These are phyloP conservation scores for Dryomyza anilis DNA, from an alignment of 2,888 invertebrate species.

Conservation along the genomic window DNA sequence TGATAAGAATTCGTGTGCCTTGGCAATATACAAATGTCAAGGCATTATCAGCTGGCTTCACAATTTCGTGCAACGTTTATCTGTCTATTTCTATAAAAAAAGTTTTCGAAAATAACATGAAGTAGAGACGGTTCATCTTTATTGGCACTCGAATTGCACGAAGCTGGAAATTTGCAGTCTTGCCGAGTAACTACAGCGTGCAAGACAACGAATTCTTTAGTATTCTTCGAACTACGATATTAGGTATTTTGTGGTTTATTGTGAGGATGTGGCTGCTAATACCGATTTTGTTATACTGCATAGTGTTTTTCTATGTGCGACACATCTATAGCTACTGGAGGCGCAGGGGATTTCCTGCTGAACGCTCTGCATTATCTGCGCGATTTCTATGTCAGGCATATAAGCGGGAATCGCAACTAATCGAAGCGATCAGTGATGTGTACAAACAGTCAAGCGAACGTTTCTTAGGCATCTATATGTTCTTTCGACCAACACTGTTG, in stretches of 20 bases:
- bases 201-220: too few species aligned
- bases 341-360: slow-evolving; percentile 52
- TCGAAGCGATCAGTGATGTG: slow-evolving; percentile 47
- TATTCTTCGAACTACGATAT: not conserved
- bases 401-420: slow-evolving; percentile 50
- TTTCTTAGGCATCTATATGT: slow-evolving; percentile 68
- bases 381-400: slow-evolving; percentile 44
- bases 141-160: too few species aligned
- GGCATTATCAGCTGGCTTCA: slow-evolving; percentile 15
- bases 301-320: slow-evolving; percentile 45
- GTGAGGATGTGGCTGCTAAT: slow-evolving; percentile 54
- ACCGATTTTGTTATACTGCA: slow-evolving; percentile 48
- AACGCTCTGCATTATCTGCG: slow-evolving; percentile 42
- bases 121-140: too few species aligned
- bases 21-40: slow-evolving; percentile 15
- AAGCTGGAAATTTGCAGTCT: too few species aligned
- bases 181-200: too few species aligned
- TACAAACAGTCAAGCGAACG: slow-evolving; percentile 44
- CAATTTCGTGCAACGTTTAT: not conserved
- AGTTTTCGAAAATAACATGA: too few species aligned
- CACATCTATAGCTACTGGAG: slow-evolving; percentile 54
- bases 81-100: too few species aligned
- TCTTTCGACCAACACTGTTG: slow-evolving; percentile 68
- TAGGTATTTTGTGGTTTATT: too few species aligned
- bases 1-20: slow-evolving; percentile 19